Evolutionary conservation across 2,113 vertebrate species (phyloP).

Genomic region (Nicator chloris): DNA sequence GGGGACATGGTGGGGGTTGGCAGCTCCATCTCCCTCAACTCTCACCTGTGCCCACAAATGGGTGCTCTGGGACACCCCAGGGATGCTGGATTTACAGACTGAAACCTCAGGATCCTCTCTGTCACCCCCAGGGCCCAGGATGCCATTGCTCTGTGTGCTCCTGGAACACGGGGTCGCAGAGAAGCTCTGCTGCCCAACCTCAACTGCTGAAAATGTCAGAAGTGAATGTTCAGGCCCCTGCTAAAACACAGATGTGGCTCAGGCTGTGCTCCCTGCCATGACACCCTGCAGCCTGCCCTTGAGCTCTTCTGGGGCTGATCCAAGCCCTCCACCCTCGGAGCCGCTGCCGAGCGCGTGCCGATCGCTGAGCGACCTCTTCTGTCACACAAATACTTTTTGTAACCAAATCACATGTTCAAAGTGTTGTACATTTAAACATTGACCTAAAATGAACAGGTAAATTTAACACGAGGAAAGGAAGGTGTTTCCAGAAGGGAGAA

Average conservation of each 20-base stretch:
- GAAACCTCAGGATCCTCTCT: neutral
- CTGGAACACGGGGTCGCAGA: neutral
- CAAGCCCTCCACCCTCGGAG: neutral
- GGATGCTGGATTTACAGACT: neutral
- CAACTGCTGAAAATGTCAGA: neutral
- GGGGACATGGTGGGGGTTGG: neutral
- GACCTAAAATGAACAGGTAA: slow-evolving; percentile 68
- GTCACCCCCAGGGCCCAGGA: neutral
- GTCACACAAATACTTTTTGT: slow-evolving; percentile 66
- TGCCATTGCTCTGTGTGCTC: neutral
- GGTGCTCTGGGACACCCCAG: neutral
- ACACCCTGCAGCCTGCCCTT: slow-evolving; percentile 10
- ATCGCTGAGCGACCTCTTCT: slow-evolving; percentile 66
- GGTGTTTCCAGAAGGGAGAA: slow-evolving; percentile 55
- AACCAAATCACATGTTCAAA: slow-evolving; percentile 71
- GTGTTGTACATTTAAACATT: slow-evolving; percentile 70
- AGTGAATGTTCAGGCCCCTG: neutral
- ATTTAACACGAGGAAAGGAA: slow-evolving; percentile 50
- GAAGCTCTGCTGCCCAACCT: slow-evolving; percentile 48
- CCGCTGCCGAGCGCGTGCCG: slow-evolving; percentile 30
- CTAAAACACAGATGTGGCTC: neutral
- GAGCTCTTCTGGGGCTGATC: neutral
- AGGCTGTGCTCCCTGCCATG: slow-evolving; percentile 50
- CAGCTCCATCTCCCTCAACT: neutral
- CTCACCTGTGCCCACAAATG: neutral